Evolutionary conservation across 2,888 invertebrate genomes (phyloP), one percentile per base, ranked within the genome.

Genomic region (Tetanocera ferruginea): DNA sequence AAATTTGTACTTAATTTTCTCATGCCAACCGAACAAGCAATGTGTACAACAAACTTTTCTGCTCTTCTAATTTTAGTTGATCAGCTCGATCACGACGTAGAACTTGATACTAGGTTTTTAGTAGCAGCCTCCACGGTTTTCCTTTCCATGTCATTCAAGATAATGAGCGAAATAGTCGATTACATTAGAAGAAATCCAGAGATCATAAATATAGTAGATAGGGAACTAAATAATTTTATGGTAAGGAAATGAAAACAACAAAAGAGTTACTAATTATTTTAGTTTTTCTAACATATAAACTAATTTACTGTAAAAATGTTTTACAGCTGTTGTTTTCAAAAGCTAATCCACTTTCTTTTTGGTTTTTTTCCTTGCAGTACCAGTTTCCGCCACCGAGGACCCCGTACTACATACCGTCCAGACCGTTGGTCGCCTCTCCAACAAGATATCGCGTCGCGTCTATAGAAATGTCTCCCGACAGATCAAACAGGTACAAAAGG

Each of bases 321-420:
- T 17, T 17, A 55, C 2, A 19, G 19, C 5, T 55, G 2, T 23
- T 55, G 23, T 19, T 55, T 55, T 19, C 5, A 3, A 19, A 55
- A 19, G 49, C 49, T 43, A 49, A 43, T 5, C 23, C 23, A 17
- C 6, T 75, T 25, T 31, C n/a, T 69, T 34, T 8, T 52, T 60
- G 62, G 52, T 5, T 76, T 28, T 55, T 76, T 9, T 74, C 43
- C 66, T 90, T 90, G 52, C 87, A 94, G 94, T 91, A 83, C 91
- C 94, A 84, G 91, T 92, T 83, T 86, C 92, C 71, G 91, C 91
- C 74, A 91, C 90, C 82, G 91, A 91, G 81, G 94, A 94, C 89
- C 94, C 94, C 75, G 93, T 94, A 23, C 87, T 94, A 81, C 94
- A 94, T 89, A 93, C 94, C 0, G 91, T 94, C 82, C 94, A 94